Base-by-base conservation (phyloP, 2,888 invertebrate genomes). In the Tetanocera ferruginea region DNA sequence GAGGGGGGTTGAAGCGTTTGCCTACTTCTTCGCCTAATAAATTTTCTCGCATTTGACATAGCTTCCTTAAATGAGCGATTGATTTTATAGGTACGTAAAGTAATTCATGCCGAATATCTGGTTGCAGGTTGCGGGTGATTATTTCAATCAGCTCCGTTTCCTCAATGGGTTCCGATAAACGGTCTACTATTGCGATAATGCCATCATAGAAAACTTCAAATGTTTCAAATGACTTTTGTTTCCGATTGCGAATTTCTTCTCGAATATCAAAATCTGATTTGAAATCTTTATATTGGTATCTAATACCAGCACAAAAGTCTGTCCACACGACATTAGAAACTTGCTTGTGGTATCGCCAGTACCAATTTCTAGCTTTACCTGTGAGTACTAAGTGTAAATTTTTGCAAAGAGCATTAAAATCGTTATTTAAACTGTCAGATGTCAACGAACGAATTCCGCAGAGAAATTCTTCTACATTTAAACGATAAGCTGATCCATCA, bases 61-160 rank as follows among this genome's bases (percentile, higher is more conserved):
- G 25, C 5, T 76, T 73, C 3, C 80, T 57, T 25, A 80, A 64
- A 25, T 78, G 71, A 4, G 76, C 67, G n/a, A 80, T 64, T 2
- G 76, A 75, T 4, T 51, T 34, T 17, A 80, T 71, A 0, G 71
- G 72, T 3, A 78, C 28, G n/a, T 78, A 80, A 0, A 78, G 49
- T 1, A 80, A 19, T 23, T 80, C 78, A 17, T 80, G 80, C 11
- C 78, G 62, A n/a, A 80, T 80, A 60, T 76, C 76, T 4, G 76
- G 72, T n/a, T n/a, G n/a, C n/a, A n/a, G n/a, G n/a, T n/a, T n/a
- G n/a, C n/a, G n/a, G n/a, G n/a, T n/a, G n/a, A 23, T 76, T 34
- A 4, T 9, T 52, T 52, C n/a, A 4, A 52, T 52, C 4, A 52
- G n/a, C n/a, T n/a, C n/a, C n/a, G n/a, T n/a, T n/a, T n/a, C n/a